phyloP scores from a whole-genome alignment of 2,888 invertebrate species.

The Perizoma flavofasciatum region DNA sequence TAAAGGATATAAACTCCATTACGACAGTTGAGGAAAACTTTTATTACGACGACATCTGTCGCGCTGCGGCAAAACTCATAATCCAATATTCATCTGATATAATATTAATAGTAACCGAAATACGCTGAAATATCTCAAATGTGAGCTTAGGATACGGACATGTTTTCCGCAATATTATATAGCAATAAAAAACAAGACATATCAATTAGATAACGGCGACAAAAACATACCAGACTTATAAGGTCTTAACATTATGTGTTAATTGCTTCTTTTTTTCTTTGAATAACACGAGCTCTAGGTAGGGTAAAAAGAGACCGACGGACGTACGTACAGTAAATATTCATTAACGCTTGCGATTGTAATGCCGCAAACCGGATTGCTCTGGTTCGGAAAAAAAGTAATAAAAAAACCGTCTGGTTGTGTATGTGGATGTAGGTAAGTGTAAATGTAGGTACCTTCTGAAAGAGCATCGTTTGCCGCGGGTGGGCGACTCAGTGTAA shows the following conservation, averaged over 20 bases:
- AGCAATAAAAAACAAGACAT: conserved; percentile 25
- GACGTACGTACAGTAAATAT: conserved; percentile 54
- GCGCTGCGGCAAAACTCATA: conserved; percentile 36
- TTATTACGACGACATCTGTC: conserved; percentile 62
- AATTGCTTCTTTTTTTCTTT: conserved; percentile 47
- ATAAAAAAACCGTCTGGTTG: conserved; percentile 39
- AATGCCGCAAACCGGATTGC: conserved; percentile 49
- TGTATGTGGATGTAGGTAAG: conserved; percentile 6
- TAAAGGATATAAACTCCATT: conserved; percentile 42
- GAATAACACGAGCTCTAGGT: conserved; percentile 36
- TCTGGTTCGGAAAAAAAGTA: conserved; percentile 43
- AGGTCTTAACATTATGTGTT: conserved; percentile 46
- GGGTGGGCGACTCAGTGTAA: conserved; percentile 50
- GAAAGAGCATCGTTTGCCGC: conserved; percentile 48
- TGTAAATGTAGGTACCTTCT: conserved; percentile 28
- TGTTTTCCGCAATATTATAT: conserved; percentile 5
- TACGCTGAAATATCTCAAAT: conserved; percentile 7
- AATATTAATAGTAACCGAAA: conserved; percentile 33
- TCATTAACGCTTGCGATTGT: conserved; percentile 55
- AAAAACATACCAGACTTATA: conserved; percentile 33
- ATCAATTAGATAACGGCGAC: conserved; percentile 41
- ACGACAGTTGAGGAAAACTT: conserved; percentile 53
- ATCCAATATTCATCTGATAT: conserved; percentile 44
- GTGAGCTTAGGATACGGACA: not conserved
- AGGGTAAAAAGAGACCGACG: conserved; percentile 48